Conservation (phyloP, 2,888 invertebrate genomes). For the Agrilus mali region DNA sequence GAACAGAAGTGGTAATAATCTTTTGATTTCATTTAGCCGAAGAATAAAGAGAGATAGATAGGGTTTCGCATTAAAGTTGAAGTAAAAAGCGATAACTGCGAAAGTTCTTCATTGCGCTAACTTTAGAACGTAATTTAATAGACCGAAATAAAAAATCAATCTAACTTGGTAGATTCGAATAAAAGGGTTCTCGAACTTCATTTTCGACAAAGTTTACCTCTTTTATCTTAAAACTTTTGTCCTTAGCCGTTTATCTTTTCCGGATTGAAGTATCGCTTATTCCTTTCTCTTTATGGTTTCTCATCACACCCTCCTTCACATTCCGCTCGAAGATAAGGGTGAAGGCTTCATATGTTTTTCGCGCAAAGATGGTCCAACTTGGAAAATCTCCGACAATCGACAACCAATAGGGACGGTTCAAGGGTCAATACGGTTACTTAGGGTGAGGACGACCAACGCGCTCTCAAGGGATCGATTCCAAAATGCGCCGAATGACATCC, state of each 20-base stretch:
- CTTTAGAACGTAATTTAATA: background rate
- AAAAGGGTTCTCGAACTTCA: slow-evolving; percentile 6
- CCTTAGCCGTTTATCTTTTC: slow-evolving; percentile 8
- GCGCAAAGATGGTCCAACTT: slow-evolving; percentile 8
- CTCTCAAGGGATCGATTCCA: too few species aligned
- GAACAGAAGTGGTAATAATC: too few species aligned
- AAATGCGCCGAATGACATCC: too few species aligned
- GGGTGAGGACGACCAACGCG: background rate
- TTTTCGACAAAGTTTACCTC: slow-evolving; percentile 6
- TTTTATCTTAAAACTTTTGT: slow-evolving; percentile 7
- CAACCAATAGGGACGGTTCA: slow-evolving; percentile 6
- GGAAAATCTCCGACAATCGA: slow-evolving; percentile 11
- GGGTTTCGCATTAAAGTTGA: too few species aligned
- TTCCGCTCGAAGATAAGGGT: slow-evolving; percentile 1
- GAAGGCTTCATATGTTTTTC: slow-evolving; percentile 6
- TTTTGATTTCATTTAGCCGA: too few species aligned
- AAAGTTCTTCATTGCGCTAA: too few species aligned
- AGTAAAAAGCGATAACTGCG: too few species aligned
- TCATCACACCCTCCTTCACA: slow-evolving; percentile 1
- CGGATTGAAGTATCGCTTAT: slow-evolving; percentile 4
- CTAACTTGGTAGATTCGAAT: slow-evolving; percentile 2
- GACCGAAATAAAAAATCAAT: slow-evolving; percentile 8
- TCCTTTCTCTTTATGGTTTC: background rate
- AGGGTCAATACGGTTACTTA: slow-evolving; percentile 8
- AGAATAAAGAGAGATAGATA: too few species aligned